Evolutionary conservation across 2,113 vertebrate genomes (phyloP).

Genomic region (Chauna torquata): DNA sequence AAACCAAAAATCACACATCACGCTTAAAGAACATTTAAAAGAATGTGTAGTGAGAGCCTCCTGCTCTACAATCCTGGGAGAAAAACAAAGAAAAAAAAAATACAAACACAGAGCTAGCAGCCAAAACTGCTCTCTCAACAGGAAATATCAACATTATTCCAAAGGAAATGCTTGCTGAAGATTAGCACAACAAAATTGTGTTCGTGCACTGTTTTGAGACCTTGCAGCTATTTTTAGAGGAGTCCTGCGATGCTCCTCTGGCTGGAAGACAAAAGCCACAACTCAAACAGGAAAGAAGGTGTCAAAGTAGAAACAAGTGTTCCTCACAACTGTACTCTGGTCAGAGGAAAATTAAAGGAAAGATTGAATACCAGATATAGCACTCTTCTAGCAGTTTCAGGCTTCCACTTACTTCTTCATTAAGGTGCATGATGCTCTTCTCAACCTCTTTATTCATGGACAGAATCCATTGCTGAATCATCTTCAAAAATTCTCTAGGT

Average conservation of each 20-base stretch:
- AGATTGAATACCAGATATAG: neutral
- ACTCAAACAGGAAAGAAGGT: neutral
- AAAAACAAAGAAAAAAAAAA: neutral
- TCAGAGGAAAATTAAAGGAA: neutral
- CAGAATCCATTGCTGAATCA: constrained; percentile 63
- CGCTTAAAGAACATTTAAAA: neutral
- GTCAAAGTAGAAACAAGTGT: neutral
- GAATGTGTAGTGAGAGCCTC: neutral
- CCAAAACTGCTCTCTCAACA: neutral
- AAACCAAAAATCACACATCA: neutral
- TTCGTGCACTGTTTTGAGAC: neutral
- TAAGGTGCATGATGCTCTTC: constrained; percentile 48
- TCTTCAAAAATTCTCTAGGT: constrained; percentile 33
- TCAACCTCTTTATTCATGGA: constrained; percentile 45
- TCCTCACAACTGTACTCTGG: neutral
- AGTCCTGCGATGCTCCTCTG: neutral
- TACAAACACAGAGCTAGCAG: neutral
- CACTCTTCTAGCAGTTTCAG: neutral
- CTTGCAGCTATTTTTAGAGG: neutral
- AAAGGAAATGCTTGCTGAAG: neutral
- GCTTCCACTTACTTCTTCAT: constrained; percentile 48
- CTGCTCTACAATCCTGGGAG: neutral
- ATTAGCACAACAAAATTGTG: neutral
- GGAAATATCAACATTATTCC: neutral
- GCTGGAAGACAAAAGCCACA: constrained; percentile 8